Evolutionary conservation across 1,140 invertebrate species (phyloP), one percentile per base, ranked within the genome.

Genomic region (Ooceraea biroi): DNA sequence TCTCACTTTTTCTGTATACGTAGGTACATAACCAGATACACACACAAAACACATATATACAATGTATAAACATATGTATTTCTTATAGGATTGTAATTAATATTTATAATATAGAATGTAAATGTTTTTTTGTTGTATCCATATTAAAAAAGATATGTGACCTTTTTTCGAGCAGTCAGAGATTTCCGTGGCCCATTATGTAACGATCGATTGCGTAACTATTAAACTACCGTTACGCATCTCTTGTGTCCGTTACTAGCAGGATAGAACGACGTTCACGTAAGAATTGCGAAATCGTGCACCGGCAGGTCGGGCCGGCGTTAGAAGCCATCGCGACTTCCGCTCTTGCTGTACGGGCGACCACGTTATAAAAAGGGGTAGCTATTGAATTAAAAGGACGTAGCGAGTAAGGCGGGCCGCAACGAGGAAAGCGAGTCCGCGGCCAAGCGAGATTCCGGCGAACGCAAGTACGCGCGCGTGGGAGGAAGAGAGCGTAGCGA

Each of bases 351-450:
- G 58, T 58, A 71, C 78, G 71, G 50, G 57, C 27, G 44, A 52
- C 50, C 72, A 76, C 82, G 80, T 89, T 89, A 89, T 89, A 90
- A 91, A 92, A 91, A 90, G 85, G 86, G 87, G 87, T 87, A 88
- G 88, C 91, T 92, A 93, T 92, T 93, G 91, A 93, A 93, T 93
- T 93, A 94, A 93, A 92, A 92, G 91, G 90, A 92, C 86, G 90
- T 86, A 84, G 84, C 83, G 86, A 90, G 80, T 69, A 90, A 89
- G 85, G 77, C 57, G 86, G 36, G 74, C 41, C 36, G 48, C 50
- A 60, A 57, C 12, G 52, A 77, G 25, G 36, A 36, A 25, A 68
- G 82, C 46, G 82, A 68, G 74, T 60, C 44, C 76, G 65, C 50
- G 48, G n/a, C 30, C 76, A 19, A 66, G 63, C 48, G 76, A 41